Base-by-base conservation (phyloP, 2,888 invertebrate species). In the Merodon equestris region DNA sequence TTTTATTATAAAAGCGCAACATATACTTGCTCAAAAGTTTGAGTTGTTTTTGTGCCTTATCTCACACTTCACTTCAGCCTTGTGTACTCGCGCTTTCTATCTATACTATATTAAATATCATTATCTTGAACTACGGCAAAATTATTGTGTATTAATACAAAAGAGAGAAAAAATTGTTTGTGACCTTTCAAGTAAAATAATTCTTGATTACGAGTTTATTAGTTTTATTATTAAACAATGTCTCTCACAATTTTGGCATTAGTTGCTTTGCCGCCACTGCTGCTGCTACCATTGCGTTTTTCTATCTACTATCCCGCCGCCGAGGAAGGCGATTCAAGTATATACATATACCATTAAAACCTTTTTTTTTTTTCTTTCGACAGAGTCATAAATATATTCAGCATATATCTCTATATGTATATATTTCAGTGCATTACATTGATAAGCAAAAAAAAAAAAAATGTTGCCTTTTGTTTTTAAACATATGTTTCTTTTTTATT, bases 391-490 rank as follows among this genome's bases (percentile, higher is more conserved):
- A 27, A 27, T 7, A 27, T 27, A 27, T 27, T 27, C 27, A 27
- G 27, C 27, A 27, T 27, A 27, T 27, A 27, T 27, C 2, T 27
- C 2, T 27, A 27, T 27, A 27, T 27, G 48, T 15, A 44, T 50
- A 57, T 57, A 42, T 51, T 68, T 50, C 74, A 13, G 79, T 79
- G 79, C 79, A 79, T 79, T 74, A 63, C 68, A 79, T 79, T 56
- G 48, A 74, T 44, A 63, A 57, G 58, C n/a, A n/a, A n/a, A 63
- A 36, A 72, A 14, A 27, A 60, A 53, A 57, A 61, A 67, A 77
- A 57, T 79, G 54, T 79, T 79, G 79, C 79, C 79, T 79, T 79
- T 79, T 79, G 74, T 79, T 79, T 77, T 74, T 70, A 79, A 79
- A 79, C 70, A 70, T 56, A 70, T 63, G 63, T 74, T 79, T 79